These are phyloP conservation scores for Lordiphosa stackelbergi DNA, from an alignment of 1,140 invertebrate species.

Conservation along the genomic window DNA sequence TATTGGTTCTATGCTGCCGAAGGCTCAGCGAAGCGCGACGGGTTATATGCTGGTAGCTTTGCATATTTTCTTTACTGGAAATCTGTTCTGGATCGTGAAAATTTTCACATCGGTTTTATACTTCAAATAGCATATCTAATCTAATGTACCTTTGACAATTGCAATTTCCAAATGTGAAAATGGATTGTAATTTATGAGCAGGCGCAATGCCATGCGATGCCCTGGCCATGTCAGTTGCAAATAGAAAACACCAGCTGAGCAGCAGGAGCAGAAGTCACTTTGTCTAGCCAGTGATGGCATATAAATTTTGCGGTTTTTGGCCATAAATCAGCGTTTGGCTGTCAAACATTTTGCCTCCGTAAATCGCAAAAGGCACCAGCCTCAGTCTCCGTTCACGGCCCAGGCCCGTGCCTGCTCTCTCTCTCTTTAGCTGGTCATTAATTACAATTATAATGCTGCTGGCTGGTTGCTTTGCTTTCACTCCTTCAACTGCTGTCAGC, in stretches of 20 bases:
- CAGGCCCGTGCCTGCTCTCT: slow-evolving; percentile 23
- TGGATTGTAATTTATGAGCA: slow-evolving; percentile 53
- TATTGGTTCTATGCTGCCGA: too few relatives aligned
- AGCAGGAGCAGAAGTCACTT: slow-evolving; percentile 42
- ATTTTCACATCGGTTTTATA: neutral
- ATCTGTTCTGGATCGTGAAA: too few relatives aligned
- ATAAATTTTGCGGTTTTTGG: slow-evolving; percentile 72
- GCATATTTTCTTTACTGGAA: too few relatives aligned
- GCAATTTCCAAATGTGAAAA: slow-evolving; percentile 40
- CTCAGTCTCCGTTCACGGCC: neutral
- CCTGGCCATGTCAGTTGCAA: too few relatives aligned
- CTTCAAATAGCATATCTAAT: neutral
- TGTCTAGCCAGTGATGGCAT: slow-evolving; percentile 52
- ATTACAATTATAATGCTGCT: slow-evolving; percentile 72
- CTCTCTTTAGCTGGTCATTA: slow-evolving; percentile 72
- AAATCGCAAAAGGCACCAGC: slow-evolving; percentile 52
- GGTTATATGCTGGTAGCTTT: too few relatives aligned
- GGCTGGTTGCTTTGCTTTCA: slow-evolving; percentile 8
- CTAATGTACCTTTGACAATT: slow-evolving; percentile 20
- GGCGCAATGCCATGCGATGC: slow-evolving; percentile 4
- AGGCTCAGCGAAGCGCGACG: too few relatives aligned
- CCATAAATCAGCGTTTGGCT: slow-evolving; percentile 75
- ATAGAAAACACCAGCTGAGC: slow-evolving; percentile 13
- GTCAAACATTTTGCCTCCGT: slow-evolving; percentile 64
- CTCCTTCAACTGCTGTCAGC: slow-evolving; percentile 43